Conservation (phyloP, 2,888 invertebrate species). For the Acleris sparsana region DNA sequence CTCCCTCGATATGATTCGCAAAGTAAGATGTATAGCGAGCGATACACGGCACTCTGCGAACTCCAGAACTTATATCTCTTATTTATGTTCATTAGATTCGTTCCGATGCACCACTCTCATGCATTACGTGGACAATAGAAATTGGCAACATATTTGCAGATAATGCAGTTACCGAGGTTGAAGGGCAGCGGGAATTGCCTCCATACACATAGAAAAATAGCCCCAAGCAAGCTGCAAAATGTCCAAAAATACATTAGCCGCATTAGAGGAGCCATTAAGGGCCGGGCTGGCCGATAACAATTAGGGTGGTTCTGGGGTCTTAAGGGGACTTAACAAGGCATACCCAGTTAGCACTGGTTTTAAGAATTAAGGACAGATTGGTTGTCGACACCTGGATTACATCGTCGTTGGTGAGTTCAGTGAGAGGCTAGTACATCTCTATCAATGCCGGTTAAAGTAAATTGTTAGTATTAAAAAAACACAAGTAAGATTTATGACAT, state of each 20-base stretch:
- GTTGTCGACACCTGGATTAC: slow-evolving; percentile 16
- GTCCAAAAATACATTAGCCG: slow-evolving; percentile 82
- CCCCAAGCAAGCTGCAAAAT: slow-evolving; percentile 82
- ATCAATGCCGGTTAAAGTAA: no score
- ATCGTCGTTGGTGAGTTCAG: background rate
- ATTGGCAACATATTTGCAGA: slow-evolving; percentile 82
- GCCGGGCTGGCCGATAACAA: slow-evolving; percentile 77
- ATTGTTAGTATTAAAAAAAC: no score
- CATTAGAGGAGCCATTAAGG: slow-evolving; percentile 82
- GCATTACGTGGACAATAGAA: slow-evolving; percentile 75
- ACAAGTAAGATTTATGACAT: no score
- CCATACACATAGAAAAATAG: slow-evolving; percentile 80
- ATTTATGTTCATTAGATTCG: slow-evolving; percentile 77
- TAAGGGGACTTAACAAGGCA: slow-evolving; percentile 78
- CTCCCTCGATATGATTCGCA: slow-evolving; percentile 38
- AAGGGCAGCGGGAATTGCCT: slow-evolving; percentile 66
- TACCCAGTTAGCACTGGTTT: slow-evolving; percentile 73
- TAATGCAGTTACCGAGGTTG: slow-evolving; percentile 76
- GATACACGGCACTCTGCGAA: slow-evolving; percentile 49
- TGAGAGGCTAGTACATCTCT: no score
- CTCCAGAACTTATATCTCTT: slow-evolving; percentile 61
- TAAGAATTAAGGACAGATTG: slow-evolving; percentile 46
- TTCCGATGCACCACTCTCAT: slow-evolving; percentile 60
- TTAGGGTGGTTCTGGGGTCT: slow-evolving; percentile 79
- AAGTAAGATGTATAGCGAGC: slow-evolving; percentile 56